Evolutionary conservation across 2,113 vertebrate species (phyloP).

Genomic region (Silurus asotus): DNA sequence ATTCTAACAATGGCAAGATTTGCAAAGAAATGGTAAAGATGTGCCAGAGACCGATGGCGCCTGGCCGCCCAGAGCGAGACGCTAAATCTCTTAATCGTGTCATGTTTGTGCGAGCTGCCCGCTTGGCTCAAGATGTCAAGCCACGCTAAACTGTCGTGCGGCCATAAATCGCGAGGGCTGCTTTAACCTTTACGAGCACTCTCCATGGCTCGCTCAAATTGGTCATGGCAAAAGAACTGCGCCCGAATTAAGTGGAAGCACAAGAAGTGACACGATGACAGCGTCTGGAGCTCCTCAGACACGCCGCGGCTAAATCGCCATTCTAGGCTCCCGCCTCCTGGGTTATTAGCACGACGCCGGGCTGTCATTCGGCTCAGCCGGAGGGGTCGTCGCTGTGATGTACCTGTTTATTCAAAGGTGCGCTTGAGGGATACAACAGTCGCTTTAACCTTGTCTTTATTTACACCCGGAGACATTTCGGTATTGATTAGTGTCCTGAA

Average conservation of each 20-base stretch:
- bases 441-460: constrained; percentile 4
- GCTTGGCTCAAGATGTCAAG: constrained; percentile 38
- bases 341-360: constrained; percentile 46
- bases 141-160: constrained; percentile 37
- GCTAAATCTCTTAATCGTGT: constrained; percentile 55
- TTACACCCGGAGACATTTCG: not conserved
- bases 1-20: not conserved
- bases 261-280: constrained; percentile 53
- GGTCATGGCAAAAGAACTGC: constrained; percentile 54
- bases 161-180: constrained; percentile 51
- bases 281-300: constrained; percentile 45
- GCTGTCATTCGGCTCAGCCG: constrained; percentile 29
- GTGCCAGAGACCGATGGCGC: constrained; percentile 10
- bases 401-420: constrained; percentile 13
- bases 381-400: constrained; percentile 26
- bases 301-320: constrained; percentile 34
- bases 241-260: constrained; percentile 48
- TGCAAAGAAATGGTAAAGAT: constrained; percentile 28
- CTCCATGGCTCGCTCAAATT: constrained; percentile 48
- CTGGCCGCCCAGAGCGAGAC: constrained; percentile 39
- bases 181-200: constrained; percentile 57
- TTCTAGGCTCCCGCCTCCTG: constrained; percentile 32
- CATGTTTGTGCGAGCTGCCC: constrained; percentile 48
- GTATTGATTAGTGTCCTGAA: constrained; percentile 16
- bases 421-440: not conserved